Conservation (phyloP, 2,113 vertebrate species). For the Rafetus swinhoei region DNA sequence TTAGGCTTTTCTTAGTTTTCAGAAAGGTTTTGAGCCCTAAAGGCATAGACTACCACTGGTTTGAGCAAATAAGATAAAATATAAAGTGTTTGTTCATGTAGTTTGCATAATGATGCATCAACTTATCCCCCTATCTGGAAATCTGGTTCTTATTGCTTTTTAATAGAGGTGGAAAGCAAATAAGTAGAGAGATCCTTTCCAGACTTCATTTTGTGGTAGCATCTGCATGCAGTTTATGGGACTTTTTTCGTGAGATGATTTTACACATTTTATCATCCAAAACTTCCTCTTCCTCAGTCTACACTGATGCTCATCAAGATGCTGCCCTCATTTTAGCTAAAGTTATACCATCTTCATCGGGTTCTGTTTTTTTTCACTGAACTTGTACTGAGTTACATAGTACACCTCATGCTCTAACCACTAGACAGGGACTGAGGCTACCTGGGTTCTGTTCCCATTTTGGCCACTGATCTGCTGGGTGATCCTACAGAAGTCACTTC, state of each 20-base stretch:
- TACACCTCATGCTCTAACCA: background rate
- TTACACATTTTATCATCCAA: background rate
- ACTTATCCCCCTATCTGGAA: background rate
- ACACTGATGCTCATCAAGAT: background rate
- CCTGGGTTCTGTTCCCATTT: background rate
- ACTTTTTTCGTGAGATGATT: constrained; percentile 21
- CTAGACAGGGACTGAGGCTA: background rate
- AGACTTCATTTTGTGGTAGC: background rate
- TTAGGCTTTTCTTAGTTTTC: constrained; percentile 17
- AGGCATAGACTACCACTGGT: constrained; percentile 18
- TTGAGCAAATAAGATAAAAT: constrained; percentile 9
- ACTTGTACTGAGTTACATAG: background rate
- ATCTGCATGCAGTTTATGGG: background rate
- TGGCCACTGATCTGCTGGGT: background rate
- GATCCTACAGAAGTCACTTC: background rate
- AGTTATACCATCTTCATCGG: background rate
- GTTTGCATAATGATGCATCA: background rate
- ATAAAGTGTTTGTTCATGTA: background rate
- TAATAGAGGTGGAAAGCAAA: background rate
- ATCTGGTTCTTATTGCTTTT: background rate
- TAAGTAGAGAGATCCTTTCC: background rate
- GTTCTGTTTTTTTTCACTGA: constrained; percentile 6
- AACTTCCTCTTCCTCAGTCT: background rate
- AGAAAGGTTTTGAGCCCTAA: background rate
- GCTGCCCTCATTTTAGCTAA: background rate